Conservation (phyloP, 2,888 invertebrate genomes). For the Palloptera scutellata region DNA sequence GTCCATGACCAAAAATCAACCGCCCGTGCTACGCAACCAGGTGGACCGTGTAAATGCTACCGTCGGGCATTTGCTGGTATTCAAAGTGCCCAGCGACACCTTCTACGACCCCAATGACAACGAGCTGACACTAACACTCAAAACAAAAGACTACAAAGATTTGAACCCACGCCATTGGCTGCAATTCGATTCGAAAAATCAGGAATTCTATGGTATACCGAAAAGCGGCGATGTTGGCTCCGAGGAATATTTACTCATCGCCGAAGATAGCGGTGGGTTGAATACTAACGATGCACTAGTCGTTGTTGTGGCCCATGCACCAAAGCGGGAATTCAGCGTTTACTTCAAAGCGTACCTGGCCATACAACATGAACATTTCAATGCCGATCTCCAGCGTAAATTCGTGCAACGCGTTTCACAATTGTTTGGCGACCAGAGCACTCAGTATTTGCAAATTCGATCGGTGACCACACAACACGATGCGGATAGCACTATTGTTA, state of each 20-base stretch:
- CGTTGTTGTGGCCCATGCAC: conserved; percentile 75
- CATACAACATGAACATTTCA: conserved; percentile 74
- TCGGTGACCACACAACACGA: conserved; percentile 67
- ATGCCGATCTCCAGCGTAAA: conserved; percentile 79
- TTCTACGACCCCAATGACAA: conserved; percentile 91
- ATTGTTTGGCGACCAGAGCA: conserved; percentile 78
- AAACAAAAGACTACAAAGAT: conserved; percentile 75
- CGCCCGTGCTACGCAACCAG: conserved; percentile 83
- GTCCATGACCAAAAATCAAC: conserved; percentile 70
- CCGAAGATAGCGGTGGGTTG: conserved; percentile 77
- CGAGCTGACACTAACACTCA: conserved; percentile 75
- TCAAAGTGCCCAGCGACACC: conserved; percentile 85
- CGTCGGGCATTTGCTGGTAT: conserved; percentile 82
- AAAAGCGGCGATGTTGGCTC: conserved; percentile 75
- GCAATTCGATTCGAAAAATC: conserved; percentile 86
- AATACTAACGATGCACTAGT: conserved; percentile 81
- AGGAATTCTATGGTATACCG: conserved; percentile 89
- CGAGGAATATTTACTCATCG: conserved; percentile 80
- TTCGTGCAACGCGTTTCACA: conserved; percentile 82
- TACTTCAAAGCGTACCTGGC: conserved; percentile 84
- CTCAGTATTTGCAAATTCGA: conserved; percentile 77
- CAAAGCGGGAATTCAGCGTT: conserved; percentile 73
- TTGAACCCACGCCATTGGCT: conserved; percentile 80
- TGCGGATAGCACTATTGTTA: conserved; percentile 73
- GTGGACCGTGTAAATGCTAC: conserved; percentile 85